Base-by-base conservation (phyloP, 2,797 vertebrate species). In the Poliocrania exsul region DNA sequence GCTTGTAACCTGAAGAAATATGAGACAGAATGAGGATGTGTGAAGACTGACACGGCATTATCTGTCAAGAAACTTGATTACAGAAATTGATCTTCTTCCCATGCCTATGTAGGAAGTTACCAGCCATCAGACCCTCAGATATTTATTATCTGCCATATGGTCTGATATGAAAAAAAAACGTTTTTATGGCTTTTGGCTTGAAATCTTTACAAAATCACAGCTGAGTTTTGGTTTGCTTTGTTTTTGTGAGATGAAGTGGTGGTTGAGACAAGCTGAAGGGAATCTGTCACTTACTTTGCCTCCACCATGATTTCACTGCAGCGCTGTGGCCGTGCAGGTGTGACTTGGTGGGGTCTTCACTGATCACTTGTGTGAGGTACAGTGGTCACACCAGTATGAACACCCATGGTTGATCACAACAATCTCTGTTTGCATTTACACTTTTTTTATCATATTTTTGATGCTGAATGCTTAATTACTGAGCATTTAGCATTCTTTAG, bases 141-240 rank as follows among this genome's bases (percentile, higher is more conserved):
- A 89, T 79, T 89, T 92, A 85, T 78, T 85, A 93, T 47, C 46
- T 74, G 42, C 94, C 81, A 83, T 78, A 94, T 74, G 87, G 91
- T 81, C 81, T 65, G 57, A 81, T 26, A 81, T 3, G 33, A 85
- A 93, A 80, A 88, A 93, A 88, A 7, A 16, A 42, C 0, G 0
- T 10, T 95, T 85, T 64, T 77, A 16, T 46, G 42, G 65, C 60
- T 87, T 57, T 73, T 50, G 75, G 42, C 62, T 88, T 88, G 75
- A 77, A 75, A 81, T 69, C 37, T 69, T 61, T 69, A 91, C 0
- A 0, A 87, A 92, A 82, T 70, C n/a, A 50, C 20, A 80, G 26
- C 26, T 33, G 50, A 91, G 28, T 54, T 86, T 85, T 64, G 37
- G 53, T 2, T 77, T 89, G 71, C 20, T 96, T 91, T 47, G 37